These are phyloP conservation scores for Beroe forskalii DNA, from an alignment of 37 sponge, comb jelly and placozoan species.

Conservation along the genomic window DNA sequence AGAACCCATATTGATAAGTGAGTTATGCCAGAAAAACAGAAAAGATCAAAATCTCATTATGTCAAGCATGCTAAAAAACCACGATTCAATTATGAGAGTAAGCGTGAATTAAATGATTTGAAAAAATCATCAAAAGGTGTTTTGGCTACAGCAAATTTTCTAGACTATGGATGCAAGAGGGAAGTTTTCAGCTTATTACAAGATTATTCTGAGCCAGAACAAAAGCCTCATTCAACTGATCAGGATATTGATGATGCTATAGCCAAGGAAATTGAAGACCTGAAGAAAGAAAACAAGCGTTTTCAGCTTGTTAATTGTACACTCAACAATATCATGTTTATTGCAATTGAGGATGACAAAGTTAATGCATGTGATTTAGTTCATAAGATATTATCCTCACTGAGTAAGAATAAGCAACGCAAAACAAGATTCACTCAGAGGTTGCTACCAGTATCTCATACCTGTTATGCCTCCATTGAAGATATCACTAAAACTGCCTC, in stretches of 20 bases:
- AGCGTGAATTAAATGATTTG: not conserved
- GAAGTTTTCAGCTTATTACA: conserved; percentile 19
- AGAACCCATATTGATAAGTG: too few relatives aligned
- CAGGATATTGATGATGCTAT: conserved; percentile 65
- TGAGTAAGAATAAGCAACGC: conserved; percentile 20
- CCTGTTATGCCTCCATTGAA: conserved; percentile 71
- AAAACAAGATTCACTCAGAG: conserved; percentile 73
- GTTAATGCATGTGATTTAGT: conserved; percentile 73
- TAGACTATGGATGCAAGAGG: conserved; percentile 23
- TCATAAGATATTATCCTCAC: conserved; percentile 67
- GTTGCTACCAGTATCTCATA: conserved; percentile 70
- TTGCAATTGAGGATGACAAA: conserved; percentile 64
- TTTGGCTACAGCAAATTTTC: conserved; percentile 36
- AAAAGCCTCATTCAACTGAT: not conserved
- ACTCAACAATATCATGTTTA: conserved; percentile 76
- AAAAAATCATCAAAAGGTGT: not conserved
- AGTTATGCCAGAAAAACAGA: conserved; percentile 36
- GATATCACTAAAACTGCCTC: conserved; percentile 71
- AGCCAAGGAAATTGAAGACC: conserved; percentile 68
- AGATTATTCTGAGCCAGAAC: not conserved
- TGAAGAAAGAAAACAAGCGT: conserved; percentile 67
- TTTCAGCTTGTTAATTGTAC: conserved; percentile 70
- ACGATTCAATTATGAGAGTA: not conserved
- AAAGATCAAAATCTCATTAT: conserved; percentile 35
- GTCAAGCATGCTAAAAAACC: not conserved